Evolutionary conservation across 1,140 invertebrate genomes (phyloP), one percentile per base, ranked within the genome.

Genomic region (Streblospio benedicti): DNA sequence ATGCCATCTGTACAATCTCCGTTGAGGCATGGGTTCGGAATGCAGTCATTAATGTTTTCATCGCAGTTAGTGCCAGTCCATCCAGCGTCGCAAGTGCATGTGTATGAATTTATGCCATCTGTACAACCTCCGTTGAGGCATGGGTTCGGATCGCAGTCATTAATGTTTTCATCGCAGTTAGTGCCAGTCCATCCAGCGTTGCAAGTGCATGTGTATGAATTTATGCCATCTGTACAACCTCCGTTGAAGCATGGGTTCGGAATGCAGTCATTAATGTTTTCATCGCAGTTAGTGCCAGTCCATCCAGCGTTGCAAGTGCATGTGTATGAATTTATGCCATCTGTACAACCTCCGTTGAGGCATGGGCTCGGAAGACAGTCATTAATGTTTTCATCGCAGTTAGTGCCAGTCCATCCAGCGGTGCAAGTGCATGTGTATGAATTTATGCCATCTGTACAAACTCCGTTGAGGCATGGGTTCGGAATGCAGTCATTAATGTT

Each of bases 401-500:
- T 74, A 14, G 60, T 65, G 16, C 74, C 74, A 2, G 67, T 68
- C 20, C 84, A 84, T 72, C 83, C 89, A 1, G 83, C 70, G 2
- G 85, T 59, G 60, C 74, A 76, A 50, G 66, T 56, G 64, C 74
- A 76, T 38, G 44, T 60, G 62, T 72, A 77, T 58, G 62, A 64
- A 47, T 72, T 67, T 16, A 70, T 59, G 25, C 61, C 44, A 62
- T 96, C 92, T 45, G 89, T 85, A 72, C 93, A 97, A 2, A 89
- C 90, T 0, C 90, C 90, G 72, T 96, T 93, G 52, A 88, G 81
- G 73, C 93, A 97, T 0, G 93, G 93, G 75, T 90, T 88, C 43
- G 87, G 90, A 64, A 88, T 86, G 77, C 93, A 97, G 73, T 97
- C 93, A 74, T 97, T 90, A 72, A 95, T 90, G 78, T 76, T 95